A percentile compares a stretch with the other conserved stretches of the same genome.
Evolutionary conservation across 2,888 invertebrate species (phyloP).

Genomic region (Drosophila leonis): DNA sequence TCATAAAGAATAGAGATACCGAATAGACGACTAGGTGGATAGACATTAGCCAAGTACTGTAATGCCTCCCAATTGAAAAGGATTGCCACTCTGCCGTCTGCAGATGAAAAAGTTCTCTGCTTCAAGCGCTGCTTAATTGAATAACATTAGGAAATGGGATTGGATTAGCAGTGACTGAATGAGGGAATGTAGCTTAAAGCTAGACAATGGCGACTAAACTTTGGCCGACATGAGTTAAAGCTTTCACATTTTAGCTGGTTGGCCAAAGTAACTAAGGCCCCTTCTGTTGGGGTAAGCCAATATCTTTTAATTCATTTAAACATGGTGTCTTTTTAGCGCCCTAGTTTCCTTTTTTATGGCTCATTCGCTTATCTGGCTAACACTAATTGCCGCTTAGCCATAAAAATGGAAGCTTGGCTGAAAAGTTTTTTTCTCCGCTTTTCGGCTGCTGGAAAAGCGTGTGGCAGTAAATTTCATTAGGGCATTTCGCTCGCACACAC

Average conservation of each 20-base stretch:
- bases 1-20: slow-evolving; percentile 48
- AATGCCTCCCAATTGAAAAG: slow-evolving; percentile 34
- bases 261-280: neutral
- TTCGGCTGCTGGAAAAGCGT: slow-evolving; percentile 21
- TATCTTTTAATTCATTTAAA: slow-evolving; percentile 12
- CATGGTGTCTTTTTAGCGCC: neutral
- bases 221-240: neutral
- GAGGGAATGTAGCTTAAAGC: neutral
- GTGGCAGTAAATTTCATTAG: slow-evolving; percentile 31
- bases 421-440: slow-evolving; percentile 22
- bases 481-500: neutral
- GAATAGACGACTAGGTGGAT: slow-evolving; percentile 22
- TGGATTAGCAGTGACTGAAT: neutral
- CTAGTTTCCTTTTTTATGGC: slow-evolving; percentile 20
- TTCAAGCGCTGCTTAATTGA: slow-evolving; percentile 39
- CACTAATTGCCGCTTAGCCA: slow-evolving; percentile 55
- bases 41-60: slow-evolving; percentile 24
- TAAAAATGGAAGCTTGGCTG: slow-evolving; percentile 30
- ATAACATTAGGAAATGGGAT: slow-evolving; percentile 20
- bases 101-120: slow-evolving; percentile 7
- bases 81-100: slow-evolving; percentile 21
- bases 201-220: neutral
- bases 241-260: neutral
- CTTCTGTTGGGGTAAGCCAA: neutral
- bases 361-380: slow-evolving; percentile 43